These are phyloP conservation scores for Teleiodes luculella DNA, from an alignment of 2,888 invertebrate genomes.

Conservation along the genomic window DNA sequence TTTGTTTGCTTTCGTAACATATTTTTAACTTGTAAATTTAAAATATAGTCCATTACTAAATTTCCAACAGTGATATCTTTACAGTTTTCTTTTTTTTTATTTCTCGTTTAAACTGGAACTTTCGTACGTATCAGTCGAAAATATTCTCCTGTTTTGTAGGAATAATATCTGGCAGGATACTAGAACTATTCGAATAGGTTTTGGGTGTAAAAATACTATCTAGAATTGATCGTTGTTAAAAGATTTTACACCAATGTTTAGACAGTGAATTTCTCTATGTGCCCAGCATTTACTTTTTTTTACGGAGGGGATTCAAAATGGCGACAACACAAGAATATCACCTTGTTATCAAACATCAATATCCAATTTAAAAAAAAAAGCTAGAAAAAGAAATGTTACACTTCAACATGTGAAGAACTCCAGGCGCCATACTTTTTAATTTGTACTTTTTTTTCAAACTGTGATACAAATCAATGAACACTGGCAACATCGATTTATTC, in stretches of 20 bases:
- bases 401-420: too few species aligned
- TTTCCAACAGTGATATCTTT: too few species aligned
- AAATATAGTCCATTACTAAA: background rate
- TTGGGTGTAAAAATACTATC: slow-evolving; percentile 1
- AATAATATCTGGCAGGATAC: background rate
- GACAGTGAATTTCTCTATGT: too few species aligned
- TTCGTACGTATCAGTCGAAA: background rate
- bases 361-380: too few species aligned
- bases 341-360: too few species aligned
- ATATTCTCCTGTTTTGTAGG: background rate
- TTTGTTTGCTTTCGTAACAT: too few species aligned
- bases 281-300: background rate
- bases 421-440: too few species aligned
- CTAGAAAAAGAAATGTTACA: too few species aligned
- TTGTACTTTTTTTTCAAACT: too few species aligned
- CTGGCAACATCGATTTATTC: background rate
- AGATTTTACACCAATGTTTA: background rate
- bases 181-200: background rate
- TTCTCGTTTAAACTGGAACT: background rate
- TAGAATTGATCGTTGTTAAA: background rate
- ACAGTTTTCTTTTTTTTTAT: background rate
- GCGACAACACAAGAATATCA: too few species aligned
- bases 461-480: too few species aligned
- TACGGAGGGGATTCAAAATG: background rate
- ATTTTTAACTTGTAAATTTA: background rate